Evolutionary conservation across 2,888 invertebrate species (phyloP).

Genomic region (Chymomyza amoena): DNA sequence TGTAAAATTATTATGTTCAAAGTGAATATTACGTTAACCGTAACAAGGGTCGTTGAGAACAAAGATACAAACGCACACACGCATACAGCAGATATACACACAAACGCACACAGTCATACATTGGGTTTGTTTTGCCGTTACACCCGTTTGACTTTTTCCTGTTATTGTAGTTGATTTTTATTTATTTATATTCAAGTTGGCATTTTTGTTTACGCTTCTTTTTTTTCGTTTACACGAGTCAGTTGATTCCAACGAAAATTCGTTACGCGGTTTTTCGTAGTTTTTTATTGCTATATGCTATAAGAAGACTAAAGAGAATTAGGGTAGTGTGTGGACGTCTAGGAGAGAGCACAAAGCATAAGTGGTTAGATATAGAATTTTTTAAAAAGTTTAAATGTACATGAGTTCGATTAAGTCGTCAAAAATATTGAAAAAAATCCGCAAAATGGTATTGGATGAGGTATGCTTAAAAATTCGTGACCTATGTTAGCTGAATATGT

Average conservation of each 20-base stretch:
- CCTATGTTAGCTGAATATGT: too few relatives aligned
- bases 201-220: neutral
- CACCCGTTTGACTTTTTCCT: neutral
- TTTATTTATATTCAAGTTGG: neutral
- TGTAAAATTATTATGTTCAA: constrained; percentile 49
- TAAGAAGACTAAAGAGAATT: too few relatives aligned
- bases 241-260: neutral
- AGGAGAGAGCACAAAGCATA: too few relatives aligned
- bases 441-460: too few relatives aligned
- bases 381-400: too few relatives aligned
- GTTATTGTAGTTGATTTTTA: neutral
- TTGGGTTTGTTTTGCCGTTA: neutral
- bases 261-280: too few relatives aligned
- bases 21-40: constrained; percentile 59
- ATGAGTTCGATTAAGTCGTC: too few relatives aligned
- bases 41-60: constrained; percentile 46
- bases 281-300: too few relatives aligned
- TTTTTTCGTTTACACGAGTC: neutral
- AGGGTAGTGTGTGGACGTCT: too few relatives aligned
- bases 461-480: too few relatives aligned
- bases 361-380: too few relatives aligned
- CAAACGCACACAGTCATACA: neutral
- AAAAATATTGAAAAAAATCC: too few relatives aligned
- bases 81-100: neutral
- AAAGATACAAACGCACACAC: neutral